These are phyloP conservation scores for Lordiphosa collinella DNA, from an alignment of 1,140 invertebrate genomes.

Conservation along the genomic window DNA sequence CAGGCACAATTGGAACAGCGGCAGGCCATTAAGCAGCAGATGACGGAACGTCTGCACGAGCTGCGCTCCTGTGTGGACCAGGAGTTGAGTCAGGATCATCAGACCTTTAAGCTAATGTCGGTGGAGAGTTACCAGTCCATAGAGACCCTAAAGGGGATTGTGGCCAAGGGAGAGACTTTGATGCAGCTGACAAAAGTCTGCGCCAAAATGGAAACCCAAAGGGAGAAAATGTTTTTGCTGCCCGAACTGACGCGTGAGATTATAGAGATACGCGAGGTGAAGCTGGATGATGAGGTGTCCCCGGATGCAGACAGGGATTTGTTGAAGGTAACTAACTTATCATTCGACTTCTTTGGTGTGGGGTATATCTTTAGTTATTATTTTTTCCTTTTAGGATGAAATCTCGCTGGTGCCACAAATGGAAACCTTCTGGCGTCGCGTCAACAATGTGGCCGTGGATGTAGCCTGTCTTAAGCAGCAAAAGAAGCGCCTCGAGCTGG, in stretches of 20 bases:
- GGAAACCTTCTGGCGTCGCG: slow-evolving; percentile 76
- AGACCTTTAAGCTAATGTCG: slow-evolving; percentile 58
- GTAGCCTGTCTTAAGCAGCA: slow-evolving; percentile 66
- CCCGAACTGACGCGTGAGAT: slow-evolving; percentile 53
- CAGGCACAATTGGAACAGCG: slow-evolving; percentile 57
- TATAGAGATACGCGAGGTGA: slow-evolving; percentile 48
- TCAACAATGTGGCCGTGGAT: slow-evolving; percentile 71
- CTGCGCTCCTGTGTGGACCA: slow-evolving; percentile 57
- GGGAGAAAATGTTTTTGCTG: slow-evolving; percentile 82
- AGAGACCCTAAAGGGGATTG: slow-evolving; percentile 41
- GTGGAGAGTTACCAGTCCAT: slow-evolving; percentile 60
- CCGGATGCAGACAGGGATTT: slow-evolving; percentile 27
- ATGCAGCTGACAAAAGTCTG: slow-evolving; percentile 81
- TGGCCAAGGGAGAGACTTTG: slow-evolving; percentile 81
- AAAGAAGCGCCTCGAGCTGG: slow-evolving; percentile 52
- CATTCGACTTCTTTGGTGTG: too few relatives aligned
- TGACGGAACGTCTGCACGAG: slow-evolving; percentile 44
- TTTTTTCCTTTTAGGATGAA: slow-evolving; percentile 25
- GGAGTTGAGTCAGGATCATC: slow-evolving; percentile 36
- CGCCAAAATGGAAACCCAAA: slow-evolving; percentile 82
- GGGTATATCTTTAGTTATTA: too few relatives aligned
- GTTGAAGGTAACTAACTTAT: slow-evolving; percentile 46
- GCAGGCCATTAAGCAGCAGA: slow-evolving; percentile 49
- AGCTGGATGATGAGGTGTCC: neutral
- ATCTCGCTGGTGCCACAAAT: slow-evolving; percentile 50